phyloP scores from a whole-genome alignment of 2,797 vertebrate species.

The Syngnathus rostellatus region DNA sequence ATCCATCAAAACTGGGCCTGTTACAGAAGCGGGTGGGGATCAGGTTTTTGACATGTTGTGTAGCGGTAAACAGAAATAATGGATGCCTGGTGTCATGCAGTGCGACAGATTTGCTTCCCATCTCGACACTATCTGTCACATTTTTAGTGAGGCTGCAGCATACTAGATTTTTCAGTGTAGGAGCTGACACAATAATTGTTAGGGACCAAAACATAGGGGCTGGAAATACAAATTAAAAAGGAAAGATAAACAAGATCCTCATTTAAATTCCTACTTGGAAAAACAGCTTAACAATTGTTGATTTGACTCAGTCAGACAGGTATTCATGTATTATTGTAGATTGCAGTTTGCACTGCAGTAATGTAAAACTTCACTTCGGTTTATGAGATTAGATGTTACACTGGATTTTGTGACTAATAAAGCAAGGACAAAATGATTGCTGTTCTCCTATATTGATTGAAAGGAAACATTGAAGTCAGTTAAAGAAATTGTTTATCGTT shows the following conservation, averaged over 20 bases:
- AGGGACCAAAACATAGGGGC: neutral
- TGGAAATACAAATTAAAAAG: neutral
- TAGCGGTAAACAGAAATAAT: conserved; percentile 10
- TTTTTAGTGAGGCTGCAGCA: conserved; percentile 6
- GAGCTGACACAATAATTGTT: conserved; percentile 7
- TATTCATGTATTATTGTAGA: neutral
- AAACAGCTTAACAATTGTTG: neutral
- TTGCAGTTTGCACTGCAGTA: neutral
- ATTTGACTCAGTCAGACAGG: neutral
- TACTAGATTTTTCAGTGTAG: neutral
- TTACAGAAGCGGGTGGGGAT: conserved; percentile 17
- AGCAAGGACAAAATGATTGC: too few species aligned
- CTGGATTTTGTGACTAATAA: too few species aligned
- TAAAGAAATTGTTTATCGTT: too few species aligned
- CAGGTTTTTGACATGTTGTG: conserved; percentile 24
- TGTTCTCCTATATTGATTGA: too few species aligned
- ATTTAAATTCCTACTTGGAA: neutral
- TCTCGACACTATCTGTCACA: conserved; percentile 18
- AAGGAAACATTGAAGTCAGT: too few species aligned
- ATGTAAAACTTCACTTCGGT: neutral
- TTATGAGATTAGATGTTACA: neutral
- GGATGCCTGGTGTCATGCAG: conserved; percentile 17
- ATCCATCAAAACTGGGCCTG: conserved; percentile 7
- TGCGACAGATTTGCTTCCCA: conserved; percentile 9
- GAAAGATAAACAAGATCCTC: neutral